Conservation (phyloP, 2,888 invertebrate genomes). For the Philhelius pedissequus region DNA sequence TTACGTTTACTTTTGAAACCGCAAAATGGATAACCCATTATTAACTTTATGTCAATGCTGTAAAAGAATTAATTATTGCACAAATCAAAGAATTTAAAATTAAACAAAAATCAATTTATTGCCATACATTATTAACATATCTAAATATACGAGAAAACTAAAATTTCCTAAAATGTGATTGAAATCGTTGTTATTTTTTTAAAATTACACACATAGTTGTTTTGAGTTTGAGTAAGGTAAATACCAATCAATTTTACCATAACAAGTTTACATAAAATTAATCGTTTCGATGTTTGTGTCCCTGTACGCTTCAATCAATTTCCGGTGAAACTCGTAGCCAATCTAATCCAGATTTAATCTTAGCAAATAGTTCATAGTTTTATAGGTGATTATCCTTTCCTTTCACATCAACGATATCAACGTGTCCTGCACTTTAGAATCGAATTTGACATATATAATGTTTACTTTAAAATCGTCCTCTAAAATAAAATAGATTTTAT, state of each 20-base stretch:
- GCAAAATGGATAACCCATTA: too few species aligned
- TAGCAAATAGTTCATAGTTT: not conserved
- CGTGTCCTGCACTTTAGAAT: not conserved
- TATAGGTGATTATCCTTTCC: not conserved
- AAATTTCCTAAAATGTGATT: not conserved
- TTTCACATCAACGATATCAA: not conserved
- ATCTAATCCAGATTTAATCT: constrained; percentile 50
- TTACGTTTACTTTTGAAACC: too few species aligned
- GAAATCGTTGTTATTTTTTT: not conserved
- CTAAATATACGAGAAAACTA: not conserved
- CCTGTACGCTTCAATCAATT: constrained; percentile 43
- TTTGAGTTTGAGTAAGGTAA: not conserved
- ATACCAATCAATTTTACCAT: constrained; percentile 47
- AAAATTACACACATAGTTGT: too few species aligned
- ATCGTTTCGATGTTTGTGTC: constrained; percentile 28
- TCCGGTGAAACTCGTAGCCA: not conserved
- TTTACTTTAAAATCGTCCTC: not conserved
- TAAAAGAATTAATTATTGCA: too few species aligned
- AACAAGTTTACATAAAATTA: constrained; percentile 53
- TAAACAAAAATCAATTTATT: too few species aligned
- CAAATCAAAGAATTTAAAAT: too few species aligned
- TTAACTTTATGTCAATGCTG: too few species aligned
- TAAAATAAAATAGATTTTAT: not conserved
- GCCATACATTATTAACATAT: too few species aligned
- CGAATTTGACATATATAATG: not conserved